Base-by-base conservation (phyloP, 2,113 vertebrate species). In the Coturnix japonica region DNA sequence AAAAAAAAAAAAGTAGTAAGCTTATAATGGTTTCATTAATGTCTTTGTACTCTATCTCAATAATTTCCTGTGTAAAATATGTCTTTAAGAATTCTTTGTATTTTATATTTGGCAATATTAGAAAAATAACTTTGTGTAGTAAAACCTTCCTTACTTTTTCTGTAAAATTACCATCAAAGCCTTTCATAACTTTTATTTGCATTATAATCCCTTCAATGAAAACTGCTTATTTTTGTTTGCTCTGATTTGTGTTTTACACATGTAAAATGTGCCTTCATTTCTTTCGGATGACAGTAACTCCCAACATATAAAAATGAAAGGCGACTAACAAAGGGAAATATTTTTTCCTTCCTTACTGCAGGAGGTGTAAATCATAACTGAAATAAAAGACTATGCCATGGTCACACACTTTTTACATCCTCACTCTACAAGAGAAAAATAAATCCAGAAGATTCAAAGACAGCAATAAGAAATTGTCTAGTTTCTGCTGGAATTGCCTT, bases 391-490 rank as follows among this genome's bases (percentile, higher is more conserved):
- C 23, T 47, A 71, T 39, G 44, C 77, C 43, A 81, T 81, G 61
- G 66, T 88, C 60, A 84, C 57, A 74, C 6, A 67, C 1, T 81
- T 90, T 84, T 90, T 81, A 78, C 70, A 51, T 75, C 41, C 23
- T 71, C 86, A 64, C 21, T 91, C 31, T 91, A 63, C 33, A 93
- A 60, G 37, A 85, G 46, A 74, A 88, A 57, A 88, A 17, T 43
- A 90, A 90, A 84, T 78, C 21, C 35, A 67, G 92, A 70, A 69
- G 70, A 93, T 93, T 92, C 84, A 61, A 81, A 91, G 70, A 19
- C 54, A 33, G 37, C 41, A 89, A 87, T 33, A 25, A 69, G 47
- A 81, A 90, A 53, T 65, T 79, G 17, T 91, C 89, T 63, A 21
- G 22, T 25, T 89, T 53, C 28, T 64, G 7, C 37, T 79, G 77